Percentiles rank a stretch among this genome's conserved stretches.
Evolutionary conservation across 1,140 invertebrate genomes (phyloP).

Genomic region (Drosophila bifasciata): DNA sequence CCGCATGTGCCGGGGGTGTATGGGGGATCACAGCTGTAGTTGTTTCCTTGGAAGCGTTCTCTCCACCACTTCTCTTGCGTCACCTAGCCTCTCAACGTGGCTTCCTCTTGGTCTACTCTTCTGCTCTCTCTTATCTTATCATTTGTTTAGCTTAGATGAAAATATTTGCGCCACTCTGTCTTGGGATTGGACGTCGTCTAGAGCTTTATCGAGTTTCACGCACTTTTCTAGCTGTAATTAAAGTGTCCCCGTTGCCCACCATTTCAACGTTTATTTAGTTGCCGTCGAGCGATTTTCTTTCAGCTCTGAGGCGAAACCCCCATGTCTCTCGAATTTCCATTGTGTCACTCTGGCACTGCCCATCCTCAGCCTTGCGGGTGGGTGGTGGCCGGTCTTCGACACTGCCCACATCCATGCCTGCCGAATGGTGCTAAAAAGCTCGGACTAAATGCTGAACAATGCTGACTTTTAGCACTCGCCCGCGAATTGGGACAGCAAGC

Average conservation of each 20-base stretch:
- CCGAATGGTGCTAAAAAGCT: conserved; percentile 43
- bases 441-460: too few relatives aligned
- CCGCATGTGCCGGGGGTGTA: not conserved
- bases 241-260: conserved; percentile 5
- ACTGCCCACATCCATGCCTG: too few relatives aligned
- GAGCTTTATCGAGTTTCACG: conserved; percentile 30
- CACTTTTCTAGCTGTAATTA: conserved; percentile 62
- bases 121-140: conserved; percentile 49
- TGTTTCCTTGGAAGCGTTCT: not conserved
- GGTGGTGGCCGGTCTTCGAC: too few relatives aligned
- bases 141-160: conserved; percentile 36
- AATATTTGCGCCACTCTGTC: conserved; percentile 17
- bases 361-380: too few relatives aligned
- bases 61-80: too few relatives aligned
- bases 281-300: conserved; percentile 37
- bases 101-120: conserved; percentile 8
- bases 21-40: conserved; percentile 15
- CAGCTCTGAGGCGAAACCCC: conserved; percentile 13
- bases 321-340: conserved; percentile 3
- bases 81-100: conserved; percentile 18
- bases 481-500: conserved; percentile 54
- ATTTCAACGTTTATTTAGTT: conserved; percentile 20
- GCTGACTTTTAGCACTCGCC: too few relatives aligned
- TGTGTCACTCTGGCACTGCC: not conserved
- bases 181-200: conserved; percentile 2